These are phyloP conservation scores for Xiphophorus birchmanni DNA, from an alignment of 2,797 vertebrate genomes.

Conservation along the genomic window DNA sequence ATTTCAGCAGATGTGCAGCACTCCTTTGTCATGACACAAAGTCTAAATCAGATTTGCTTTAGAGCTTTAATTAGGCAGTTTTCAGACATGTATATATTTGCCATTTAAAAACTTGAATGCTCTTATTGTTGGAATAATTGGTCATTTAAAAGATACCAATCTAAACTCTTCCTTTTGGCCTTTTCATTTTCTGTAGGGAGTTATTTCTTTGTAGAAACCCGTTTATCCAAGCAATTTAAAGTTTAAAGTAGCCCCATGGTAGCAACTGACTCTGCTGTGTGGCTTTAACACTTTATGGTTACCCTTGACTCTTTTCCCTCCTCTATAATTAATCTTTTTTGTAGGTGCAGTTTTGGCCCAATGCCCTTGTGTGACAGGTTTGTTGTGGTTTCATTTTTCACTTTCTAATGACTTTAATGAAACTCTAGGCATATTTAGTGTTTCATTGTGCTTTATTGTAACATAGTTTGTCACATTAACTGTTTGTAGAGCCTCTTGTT, in stretches of 20 bases:
- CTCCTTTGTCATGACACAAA: neutral
- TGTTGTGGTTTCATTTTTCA: neutral
- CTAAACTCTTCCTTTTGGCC: neutral
- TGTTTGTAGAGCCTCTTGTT: neutral
- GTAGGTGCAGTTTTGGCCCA: neutral
- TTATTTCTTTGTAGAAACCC: neutral
- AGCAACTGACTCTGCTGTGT: neutral
- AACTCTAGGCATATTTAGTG: neutral
- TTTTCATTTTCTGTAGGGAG: neutral
- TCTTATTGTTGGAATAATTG: neutral
- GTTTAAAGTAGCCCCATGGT: neutral
- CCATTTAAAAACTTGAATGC: neutral
- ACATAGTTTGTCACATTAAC: too few relatives aligned
- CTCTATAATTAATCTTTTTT: conserved; percentile 1
- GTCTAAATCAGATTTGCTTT: neutral
- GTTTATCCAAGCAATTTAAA: neutral
- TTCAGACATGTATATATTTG: neutral
- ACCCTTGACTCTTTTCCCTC: neutral
- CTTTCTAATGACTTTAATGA: neutral
- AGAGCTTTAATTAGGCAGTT: neutral
- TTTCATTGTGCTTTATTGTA: neutral
- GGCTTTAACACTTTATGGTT: neutral
- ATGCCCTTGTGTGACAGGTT: neutral
- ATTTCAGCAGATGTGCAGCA: neutral
- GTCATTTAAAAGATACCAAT: neutral